Evolutionary conservation across 2,113 vertebrate species (phyloP).

Genomic region (Corydoras maculifer): DNA sequence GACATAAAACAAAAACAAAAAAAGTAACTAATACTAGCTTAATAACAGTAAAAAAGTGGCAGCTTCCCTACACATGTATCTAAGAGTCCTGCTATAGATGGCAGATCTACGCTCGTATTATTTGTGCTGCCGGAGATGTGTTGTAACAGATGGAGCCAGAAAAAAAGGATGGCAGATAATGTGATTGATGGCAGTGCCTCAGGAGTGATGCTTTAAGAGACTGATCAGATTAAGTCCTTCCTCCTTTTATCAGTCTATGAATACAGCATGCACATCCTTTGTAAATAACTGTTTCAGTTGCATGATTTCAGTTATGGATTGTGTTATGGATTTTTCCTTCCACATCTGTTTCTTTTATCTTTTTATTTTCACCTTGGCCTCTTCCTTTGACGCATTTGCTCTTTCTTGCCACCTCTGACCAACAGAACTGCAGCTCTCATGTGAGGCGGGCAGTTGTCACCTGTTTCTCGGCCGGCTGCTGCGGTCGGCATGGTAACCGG

Average conservation of each 20-base stretch:
- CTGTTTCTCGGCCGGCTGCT: slow-evolving; percentile 97
- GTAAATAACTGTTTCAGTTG: slow-evolving; percentile 18
- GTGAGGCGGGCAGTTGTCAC: slow-evolving; percentile 95
- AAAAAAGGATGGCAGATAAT: slow-evolving; percentile 48
- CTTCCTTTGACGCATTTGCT: slow-evolving; percentile 1
- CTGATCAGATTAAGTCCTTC: slow-evolving; percentile 60
- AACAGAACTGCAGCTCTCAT: slow-evolving; percentile 95
- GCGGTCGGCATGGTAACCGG: slow-evolving; percentile 91
- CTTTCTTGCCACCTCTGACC: slow-evolving; percentile 21
- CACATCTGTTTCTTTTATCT: background rate
- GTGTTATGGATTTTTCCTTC: slow-evolving; percentile 9
- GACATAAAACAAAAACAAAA: too few species aligned
- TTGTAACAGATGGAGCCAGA: slow-evolving; percentile 30
- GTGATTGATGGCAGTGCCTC: slow-evolving; percentile 52
- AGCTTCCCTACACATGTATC: too few species aligned
- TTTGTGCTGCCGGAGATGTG: slow-evolving; percentile 1
- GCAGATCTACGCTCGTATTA: background rate
- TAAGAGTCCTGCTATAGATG: background rate
- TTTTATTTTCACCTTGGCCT: background rate
- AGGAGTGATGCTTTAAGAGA: slow-evolving; percentile 56
- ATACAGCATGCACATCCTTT: slow-evolving; percentile 50
- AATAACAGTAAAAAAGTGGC: too few species aligned
- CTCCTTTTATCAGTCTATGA: slow-evolving; percentile 52
- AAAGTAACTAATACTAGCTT: too few species aligned
- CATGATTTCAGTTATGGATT: background rate